These are phyloP conservation scores for Hippolais icterina DNA, from an alignment of 2,113 vertebrate genomes.

Conservation along the genomic window DNA sequence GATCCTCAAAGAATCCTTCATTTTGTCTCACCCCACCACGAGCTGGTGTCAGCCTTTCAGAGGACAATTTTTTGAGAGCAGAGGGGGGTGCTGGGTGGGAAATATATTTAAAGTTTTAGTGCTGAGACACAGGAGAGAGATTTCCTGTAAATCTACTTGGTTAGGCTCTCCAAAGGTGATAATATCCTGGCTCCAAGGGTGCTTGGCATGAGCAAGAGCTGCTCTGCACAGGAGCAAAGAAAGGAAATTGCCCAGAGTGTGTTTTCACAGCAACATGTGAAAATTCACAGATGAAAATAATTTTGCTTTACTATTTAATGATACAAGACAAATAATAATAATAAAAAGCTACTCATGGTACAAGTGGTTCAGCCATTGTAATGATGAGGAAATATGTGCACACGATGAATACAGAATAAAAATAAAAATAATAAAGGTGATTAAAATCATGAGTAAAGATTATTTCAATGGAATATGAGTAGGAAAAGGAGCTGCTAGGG, in stretches of 20 bases:
- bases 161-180: background rate
- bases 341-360: background rate
- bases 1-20: background rate
- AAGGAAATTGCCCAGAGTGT: background rate
- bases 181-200: background rate
- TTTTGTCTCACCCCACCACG: rapidly evolving
- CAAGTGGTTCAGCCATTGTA: background rate
- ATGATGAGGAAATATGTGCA: background rate
- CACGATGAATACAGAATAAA: background rate
- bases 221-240: background rate
- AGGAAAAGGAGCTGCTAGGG: background rate
- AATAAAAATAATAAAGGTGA: background rate
- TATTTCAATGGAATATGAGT: background rate
- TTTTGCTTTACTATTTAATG: background rate
- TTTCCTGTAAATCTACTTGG: background rate
- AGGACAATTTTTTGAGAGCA: background rate
- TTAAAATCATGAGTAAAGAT: background rate
- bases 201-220: background rate
- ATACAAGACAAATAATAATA: background rate
- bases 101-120: background rate
- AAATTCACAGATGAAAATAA: background rate
- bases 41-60: background rate
- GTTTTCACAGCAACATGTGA: background rate
- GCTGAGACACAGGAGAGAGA: background rate
- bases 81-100: rapidly evolving